Conservation (phyloP, 2,888 invertebrate species). For the Cancer borealis region DNA sequence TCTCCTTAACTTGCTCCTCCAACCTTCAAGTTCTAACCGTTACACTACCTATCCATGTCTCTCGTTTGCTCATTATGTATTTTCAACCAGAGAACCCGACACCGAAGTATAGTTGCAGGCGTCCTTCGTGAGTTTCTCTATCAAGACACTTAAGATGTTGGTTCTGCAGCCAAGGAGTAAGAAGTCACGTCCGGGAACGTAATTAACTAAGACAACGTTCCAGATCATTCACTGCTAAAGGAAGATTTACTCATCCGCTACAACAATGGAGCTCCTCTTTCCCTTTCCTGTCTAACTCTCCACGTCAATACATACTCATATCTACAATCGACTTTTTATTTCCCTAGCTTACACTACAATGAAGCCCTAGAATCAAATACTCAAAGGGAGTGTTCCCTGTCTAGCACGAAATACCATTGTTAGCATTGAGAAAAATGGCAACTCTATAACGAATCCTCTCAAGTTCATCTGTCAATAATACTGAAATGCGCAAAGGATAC, state of each 20-base stretch:
- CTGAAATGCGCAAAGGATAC: background rate
- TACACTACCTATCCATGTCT: background rate
- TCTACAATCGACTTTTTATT: background rate
- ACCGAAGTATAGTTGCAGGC: background rate
- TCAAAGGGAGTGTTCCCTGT: background rate
- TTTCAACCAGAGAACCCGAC: background rate
- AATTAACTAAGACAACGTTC: constrained; percentile 6
- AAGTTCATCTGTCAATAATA: background rate
- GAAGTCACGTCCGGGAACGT: background rate
- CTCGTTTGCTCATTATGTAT: background rate
- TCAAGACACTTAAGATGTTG: background rate
- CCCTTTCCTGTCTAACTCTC: background rate
- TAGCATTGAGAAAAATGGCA: background rate
- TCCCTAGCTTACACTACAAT: background rate
- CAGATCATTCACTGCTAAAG: background rate
- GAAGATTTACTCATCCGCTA: background rate
- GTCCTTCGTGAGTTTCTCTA: background rate
- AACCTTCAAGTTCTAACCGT: background rate
- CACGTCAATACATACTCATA: constrained; percentile 6
- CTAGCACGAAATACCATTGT: background rate
- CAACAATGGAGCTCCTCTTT: background rate
- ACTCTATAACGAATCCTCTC: background rate
- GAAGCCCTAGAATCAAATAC: constrained; percentile 11
- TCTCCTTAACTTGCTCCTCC: background rate
- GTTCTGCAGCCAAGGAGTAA: background rate